Evolutionary conservation across 2,797 vertebrate species (phyloP), one percentile per base, ranked within the genome.

Genomic region (Sandelia bainsii): DNA sequence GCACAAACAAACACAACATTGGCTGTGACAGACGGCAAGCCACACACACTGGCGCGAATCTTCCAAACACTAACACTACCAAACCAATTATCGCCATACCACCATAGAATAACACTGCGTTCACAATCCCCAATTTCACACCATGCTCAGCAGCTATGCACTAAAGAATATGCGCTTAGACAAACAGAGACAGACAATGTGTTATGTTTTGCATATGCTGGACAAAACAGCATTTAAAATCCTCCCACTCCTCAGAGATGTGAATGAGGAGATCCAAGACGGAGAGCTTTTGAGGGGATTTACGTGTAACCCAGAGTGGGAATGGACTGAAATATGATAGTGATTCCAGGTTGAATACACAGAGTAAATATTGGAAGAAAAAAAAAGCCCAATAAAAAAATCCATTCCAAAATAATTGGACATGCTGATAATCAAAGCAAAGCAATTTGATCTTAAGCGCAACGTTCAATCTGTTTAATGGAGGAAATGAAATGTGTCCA

Each of bases 61-160:
- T n/a, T n/a, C n/a, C n/a, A n/a, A n/a, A n/a, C n/a, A n/a, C n/a
- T n/a, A n/a, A n/a, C n/a, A n/a, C n/a, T n/a, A n/a, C n/a, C n/a
- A n/a, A n/a, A n/a, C n/a, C n/a, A n/a, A n/a, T n/a, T n/a, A n/a
- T n/a, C n/a, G n/a, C n/a, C n/a, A n/a, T 62, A 49, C 54, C 65
- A 61, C 71, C 62, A 48, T 0, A 63, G 48, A 81, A 79, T 62
- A 83, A 75, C 65, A 67, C 42, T 29, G 46, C 27, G 39, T 75
- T 74, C 60, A 65, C 71, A 72, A 82, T 80, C 68, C 59, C 65
- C 75, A 79, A 84, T 89, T 87, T 87, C 79, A 84, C 86, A 86
- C 77, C 72, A 58, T 3, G 23, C 44, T 77, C 60, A 37, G 68
- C 79, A 58, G 81, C 79, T 72, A 52, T 54, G 70, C 58, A 17